phyloP scores from a whole-genome alignment of 2,113 vertebrate genomes.

The Notiomystis cincta region DNA sequence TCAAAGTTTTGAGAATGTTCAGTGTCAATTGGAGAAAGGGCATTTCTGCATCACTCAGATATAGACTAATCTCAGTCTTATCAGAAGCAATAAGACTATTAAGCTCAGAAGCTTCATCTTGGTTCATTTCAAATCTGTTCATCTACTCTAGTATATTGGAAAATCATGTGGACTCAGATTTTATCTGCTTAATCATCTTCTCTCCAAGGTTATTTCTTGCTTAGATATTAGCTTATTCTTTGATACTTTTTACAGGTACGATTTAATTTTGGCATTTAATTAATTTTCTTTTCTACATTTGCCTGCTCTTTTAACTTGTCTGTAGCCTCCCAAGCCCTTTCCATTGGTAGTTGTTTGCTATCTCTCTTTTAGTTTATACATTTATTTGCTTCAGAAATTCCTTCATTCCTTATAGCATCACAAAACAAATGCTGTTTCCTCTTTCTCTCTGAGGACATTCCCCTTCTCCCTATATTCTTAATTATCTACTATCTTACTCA shows the following conservation, averaged over 20 bases:
- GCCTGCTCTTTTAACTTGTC: background rate
- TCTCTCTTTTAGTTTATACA: background rate
- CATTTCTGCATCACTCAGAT: background rate
- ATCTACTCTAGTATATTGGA: background rate
- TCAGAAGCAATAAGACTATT: background rate
- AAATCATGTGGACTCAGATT: background rate
- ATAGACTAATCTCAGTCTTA: background rate
- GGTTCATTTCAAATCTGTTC: background rate
- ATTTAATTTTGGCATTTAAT: background rate
- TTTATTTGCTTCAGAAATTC: background rate
- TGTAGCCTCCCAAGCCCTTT: background rate
- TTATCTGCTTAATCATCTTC: background rate
- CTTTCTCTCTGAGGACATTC: background rate
- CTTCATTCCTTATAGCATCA: background rate
- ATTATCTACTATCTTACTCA: background rate
- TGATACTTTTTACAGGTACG: background rate
- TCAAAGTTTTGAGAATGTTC: background rate
- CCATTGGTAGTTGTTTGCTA: background rate
- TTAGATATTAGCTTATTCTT: background rate
- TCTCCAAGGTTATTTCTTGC: background rate
- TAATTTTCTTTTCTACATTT: background rate
- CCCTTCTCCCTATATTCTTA: background rate
- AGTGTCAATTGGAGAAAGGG: background rate
- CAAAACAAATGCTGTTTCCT: background rate
- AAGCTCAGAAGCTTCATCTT: background rate